A percentile compares a stretch with the other conserved stretches of the same genome.
Evolutionary conservation across 2,113 vertebrate species (phyloP).

Genomic region (Parotia lawesii): DNA sequence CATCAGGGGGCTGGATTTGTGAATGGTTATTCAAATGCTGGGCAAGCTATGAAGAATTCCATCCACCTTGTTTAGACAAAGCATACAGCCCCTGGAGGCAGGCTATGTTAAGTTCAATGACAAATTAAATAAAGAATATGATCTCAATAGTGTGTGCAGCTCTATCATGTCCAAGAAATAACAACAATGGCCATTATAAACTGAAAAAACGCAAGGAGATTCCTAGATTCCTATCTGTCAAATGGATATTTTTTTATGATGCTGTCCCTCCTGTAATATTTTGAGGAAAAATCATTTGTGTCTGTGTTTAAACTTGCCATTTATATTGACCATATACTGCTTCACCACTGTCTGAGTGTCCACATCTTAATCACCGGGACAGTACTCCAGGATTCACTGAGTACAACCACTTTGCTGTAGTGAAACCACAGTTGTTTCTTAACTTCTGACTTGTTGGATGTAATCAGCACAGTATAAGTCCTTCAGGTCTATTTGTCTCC

Average conservation of each 20-base stretch:
- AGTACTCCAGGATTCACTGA: not conserved
- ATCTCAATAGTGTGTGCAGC: not conserved
- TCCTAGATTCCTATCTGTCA: not conserved
- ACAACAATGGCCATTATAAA: not conserved
- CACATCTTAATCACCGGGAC: not conserved
- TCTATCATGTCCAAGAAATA: not conserved
- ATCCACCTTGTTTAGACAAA: not conserved
- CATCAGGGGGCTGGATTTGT: accelerated
- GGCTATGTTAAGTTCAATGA: not conserved
- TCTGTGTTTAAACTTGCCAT: not conserved
- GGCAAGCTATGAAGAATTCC: not conserved
- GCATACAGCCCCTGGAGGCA: not conserved
- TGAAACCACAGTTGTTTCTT: not conserved
- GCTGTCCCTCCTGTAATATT: not conserved
- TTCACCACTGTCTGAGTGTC: not conserved
- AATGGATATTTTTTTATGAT: not conserved
- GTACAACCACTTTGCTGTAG: not conserved
- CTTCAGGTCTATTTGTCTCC: not conserved
- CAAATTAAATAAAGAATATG: not conserved
- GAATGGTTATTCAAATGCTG: not conserved
- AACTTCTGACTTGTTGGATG: not conserved
- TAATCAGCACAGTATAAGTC: not conserved
- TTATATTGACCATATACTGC: not conserved
- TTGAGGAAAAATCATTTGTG: not conserved
- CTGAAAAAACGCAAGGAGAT: not conserved